phyloP scores from a whole-genome alignment of 2,888 invertebrate genomes.

The Abscondita cerata region DNA sequence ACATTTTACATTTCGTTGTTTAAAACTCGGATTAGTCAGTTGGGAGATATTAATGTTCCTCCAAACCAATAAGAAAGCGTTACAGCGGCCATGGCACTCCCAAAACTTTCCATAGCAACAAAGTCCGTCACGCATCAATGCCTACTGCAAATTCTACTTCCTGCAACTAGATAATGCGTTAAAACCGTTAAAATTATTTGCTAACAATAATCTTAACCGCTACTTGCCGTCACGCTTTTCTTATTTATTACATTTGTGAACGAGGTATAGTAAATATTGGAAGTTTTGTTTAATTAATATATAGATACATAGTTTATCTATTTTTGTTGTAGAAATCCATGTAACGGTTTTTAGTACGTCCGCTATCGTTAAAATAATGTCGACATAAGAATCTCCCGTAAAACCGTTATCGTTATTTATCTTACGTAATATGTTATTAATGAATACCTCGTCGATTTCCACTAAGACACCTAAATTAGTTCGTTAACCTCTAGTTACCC shows the following conservation, averaged over 20 bases:
- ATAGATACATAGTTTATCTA: not conserved
- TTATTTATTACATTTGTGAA: slow-evolving; percentile 1
- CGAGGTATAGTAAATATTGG: not conserved
- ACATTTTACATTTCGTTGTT: not conserved
- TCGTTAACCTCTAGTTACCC: too few relatives aligned
- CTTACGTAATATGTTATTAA: too few relatives aligned
- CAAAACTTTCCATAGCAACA: slow-evolving; percentile 49
- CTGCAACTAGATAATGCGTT: slow-evolving; percentile 43
- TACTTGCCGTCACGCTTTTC: not conserved
- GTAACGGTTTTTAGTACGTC: not conserved
- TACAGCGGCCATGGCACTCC: slow-evolving; percentile 42
- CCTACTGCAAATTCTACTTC: slow-evolving; percentile 41
- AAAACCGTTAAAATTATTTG: slow-evolving; percentile 39
- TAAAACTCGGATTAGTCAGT: slow-evolving; percentile 26
- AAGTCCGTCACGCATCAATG: slow-evolving; percentile 37
- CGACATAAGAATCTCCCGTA: not conserved
- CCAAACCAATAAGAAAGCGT: slow-evolving; percentile 40
- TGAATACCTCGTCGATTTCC: too few relatives aligned
- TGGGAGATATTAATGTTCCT: slow-evolving; percentile 29
- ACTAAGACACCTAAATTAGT: too few relatives aligned
- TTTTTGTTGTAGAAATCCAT: not conserved
- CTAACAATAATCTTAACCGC: not conserved
- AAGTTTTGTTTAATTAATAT: not conserved
- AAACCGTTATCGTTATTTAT: too few relatives aligned
- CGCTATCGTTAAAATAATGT: not conserved